Evolutionary conservation across 2,797 vertebrate species (phyloP).

Genomic region (Balearica regulorum): DNA sequence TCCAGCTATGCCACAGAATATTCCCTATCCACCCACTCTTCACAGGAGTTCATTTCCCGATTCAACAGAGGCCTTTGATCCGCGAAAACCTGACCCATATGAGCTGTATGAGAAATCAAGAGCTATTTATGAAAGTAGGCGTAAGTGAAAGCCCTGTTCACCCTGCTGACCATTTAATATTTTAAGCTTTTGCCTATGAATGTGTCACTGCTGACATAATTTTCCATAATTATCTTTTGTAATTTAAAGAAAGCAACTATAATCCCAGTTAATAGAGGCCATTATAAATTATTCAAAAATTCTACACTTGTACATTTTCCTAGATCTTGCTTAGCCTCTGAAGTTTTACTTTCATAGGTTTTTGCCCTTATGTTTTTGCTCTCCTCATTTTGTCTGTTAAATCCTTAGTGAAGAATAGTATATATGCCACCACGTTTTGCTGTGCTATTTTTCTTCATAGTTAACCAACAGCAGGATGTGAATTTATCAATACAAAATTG

Average conservation of each 20-base stretch:
- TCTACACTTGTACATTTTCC: background rate
- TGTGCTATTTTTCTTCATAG: background rate
- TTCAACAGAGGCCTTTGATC: constrained; percentile 90
- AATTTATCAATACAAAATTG: background rate
- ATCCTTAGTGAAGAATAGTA: background rate
- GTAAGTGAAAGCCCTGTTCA: constrained; percentile 84
- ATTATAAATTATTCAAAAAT: background rate
- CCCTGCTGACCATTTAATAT: constrained; percentile 1
- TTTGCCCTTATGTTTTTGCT: background rate
- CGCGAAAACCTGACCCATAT: constrained; percentile 92
- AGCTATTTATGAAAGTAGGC: constrained; percentile 99
- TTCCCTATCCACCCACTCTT: constrained; percentile 87
- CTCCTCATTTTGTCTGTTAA: background rate
- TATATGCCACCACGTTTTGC: background rate
- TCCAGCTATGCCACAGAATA: constrained; percentile 85
- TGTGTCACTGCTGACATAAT: background rate
- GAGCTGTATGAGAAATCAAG: constrained; percentile 98
- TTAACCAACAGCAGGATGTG: background rate
- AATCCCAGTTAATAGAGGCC: background rate
- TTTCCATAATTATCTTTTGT: constrained; percentile 12
- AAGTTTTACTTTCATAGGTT: background rate
- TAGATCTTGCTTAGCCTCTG: background rate
- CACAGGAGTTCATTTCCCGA: constrained; percentile 93
- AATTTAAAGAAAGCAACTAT: constrained; percentile 9
- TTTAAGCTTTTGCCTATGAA: background rate